Evolutionary conservation across 1,140 invertebrate genomes (phyloP), one percentile per base, ranked within the genome.

Genomic region (Atta cephalotes): DNA sequence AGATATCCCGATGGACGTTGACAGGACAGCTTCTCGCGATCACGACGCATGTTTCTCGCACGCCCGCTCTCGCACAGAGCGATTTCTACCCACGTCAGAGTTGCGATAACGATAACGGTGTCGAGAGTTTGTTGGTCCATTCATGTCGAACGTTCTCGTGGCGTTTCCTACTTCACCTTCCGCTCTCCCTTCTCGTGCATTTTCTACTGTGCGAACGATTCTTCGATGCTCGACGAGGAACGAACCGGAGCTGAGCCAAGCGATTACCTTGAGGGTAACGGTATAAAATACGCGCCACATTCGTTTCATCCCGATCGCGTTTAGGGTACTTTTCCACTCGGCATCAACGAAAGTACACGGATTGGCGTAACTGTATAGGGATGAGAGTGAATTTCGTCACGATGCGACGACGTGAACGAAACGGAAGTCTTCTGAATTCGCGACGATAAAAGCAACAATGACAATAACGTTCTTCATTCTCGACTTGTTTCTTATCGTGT

Each of bases 61-160:
- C 39, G 58, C 10, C 60, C 58, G 60, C 76, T 39, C 58, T 3
- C 76, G 16, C 80, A 58, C 80, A 80, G 39, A 39, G 49, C 58
- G 70, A 84, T 84, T 74, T 62, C 62, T 74, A 60, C 56, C 53
- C 66, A 62, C 63, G 88, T 86, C 71, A 79, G 76, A 10, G 56
- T 2, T 51, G 66, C 87, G 90, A 92, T 91, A 91, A 93, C 89
- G 90, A 93, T 93, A 93, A 94, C 92, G 93, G 90, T 92, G 84
- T 88, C 86, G 86, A 85, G 74, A 85, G 86, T 85, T 88, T 77
- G 72, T 85, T 78, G 84, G 88, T 88, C 86, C 88, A 92, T 93
- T 93, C 90, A 91, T 88, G 81, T 90, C 87, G 87, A 93, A 92
- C 89, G 85, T 92, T 92, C 89, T 91, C 77, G 74, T 90, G 80